These are phyloP conservation scores for Australoheros facetus DNA, from an alignment of 2,797 vertebrate genomes.

Conservation along the genomic window DNA sequence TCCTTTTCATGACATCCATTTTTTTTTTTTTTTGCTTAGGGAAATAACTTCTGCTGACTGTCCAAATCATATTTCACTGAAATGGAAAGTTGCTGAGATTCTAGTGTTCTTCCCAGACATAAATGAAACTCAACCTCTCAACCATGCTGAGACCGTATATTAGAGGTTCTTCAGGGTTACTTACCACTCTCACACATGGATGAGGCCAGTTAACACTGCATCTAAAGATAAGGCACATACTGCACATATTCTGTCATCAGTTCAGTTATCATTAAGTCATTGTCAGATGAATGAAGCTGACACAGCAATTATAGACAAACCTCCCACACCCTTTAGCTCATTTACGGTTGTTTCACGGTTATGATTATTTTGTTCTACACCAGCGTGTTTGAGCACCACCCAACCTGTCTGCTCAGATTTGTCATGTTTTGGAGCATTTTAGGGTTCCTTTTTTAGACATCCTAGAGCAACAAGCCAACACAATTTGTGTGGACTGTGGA, in stretches of 20 bases:
- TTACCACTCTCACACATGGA: neutral
- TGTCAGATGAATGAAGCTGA: neutral
- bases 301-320: neutral
- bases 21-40: slow-evolving; percentile 28
- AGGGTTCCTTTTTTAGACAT: slow-evolving; percentile 20
- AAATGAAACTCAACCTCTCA: slow-evolving; percentile 20
- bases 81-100: slow-evolving; percentile 38
- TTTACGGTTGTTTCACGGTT: slow-evolving; percentile 4
- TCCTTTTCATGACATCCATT: slow-evolving; percentile 30
- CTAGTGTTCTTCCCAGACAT: slow-evolving; percentile 6
- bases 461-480: neutral
- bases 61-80: slow-evolving; percentile 41
- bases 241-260: neutral
- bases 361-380: neutral
- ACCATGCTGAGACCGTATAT: neutral
- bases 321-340: slow-evolving; percentile 30
- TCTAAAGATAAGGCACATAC: neutral
- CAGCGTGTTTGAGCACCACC: slow-evolving; percentile 26
- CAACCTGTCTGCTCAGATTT: slow-evolving; percentile 1
- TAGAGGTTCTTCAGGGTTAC: slow-evolving; percentile 4
- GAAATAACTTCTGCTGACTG: slow-evolving; percentile 53
- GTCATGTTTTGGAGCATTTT: slow-evolving; percentile 11
- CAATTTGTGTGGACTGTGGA: neutral
- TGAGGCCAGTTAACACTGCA: neutral
- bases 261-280: neutral